Percentiles rank a stretch among this genome's conserved stretches.
phyloP scores from a whole-genome alignment of 2,113 vertebrate species.

The Strigops habroptila region DNA sequence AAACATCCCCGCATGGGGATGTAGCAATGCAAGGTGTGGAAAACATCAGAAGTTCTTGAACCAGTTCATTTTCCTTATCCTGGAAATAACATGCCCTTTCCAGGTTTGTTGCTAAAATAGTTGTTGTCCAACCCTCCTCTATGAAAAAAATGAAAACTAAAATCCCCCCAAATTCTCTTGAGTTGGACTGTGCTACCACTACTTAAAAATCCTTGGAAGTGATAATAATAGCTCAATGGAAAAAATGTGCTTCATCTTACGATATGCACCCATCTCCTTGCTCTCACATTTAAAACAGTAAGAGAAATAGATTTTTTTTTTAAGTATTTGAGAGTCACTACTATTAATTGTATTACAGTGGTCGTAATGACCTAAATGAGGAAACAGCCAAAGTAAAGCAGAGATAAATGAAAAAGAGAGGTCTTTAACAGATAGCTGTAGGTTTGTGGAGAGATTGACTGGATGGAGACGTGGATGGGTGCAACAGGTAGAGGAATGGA shows the following conservation, averaged over 20 bases:
- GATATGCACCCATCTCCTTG: not conserved
- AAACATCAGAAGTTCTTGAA: not conserved
- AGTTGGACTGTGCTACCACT: not conserved
- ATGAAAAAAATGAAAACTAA: not conserved
- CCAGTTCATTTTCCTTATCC: not conserved
- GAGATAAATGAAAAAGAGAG: not conserved
- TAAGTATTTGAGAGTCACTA: not conserved
- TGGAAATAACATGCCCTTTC: not conserved
- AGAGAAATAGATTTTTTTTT: not conserved
- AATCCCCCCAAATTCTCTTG: not conserved
- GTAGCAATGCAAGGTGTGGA: not conserved
- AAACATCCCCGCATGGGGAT: not conserved
- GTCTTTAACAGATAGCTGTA: not conserved
- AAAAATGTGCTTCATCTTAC: not conserved
- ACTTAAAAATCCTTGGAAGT: not conserved
- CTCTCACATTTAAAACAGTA: not conserved
- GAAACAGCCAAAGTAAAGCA: not conserved
- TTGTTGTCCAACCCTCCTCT: not conserved
- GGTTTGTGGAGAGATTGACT: not conserved
- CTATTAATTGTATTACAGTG: not conserved
- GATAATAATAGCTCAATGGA: too few relatives aligned
- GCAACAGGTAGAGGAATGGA: not conserved
- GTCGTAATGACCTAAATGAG: not conserved
- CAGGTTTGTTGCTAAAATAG: not conserved
- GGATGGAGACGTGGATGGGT: not conserved